Evolutionary conservation across 2,888 invertebrate species (phyloP).

Genomic region (Sipha maydis): DNA sequence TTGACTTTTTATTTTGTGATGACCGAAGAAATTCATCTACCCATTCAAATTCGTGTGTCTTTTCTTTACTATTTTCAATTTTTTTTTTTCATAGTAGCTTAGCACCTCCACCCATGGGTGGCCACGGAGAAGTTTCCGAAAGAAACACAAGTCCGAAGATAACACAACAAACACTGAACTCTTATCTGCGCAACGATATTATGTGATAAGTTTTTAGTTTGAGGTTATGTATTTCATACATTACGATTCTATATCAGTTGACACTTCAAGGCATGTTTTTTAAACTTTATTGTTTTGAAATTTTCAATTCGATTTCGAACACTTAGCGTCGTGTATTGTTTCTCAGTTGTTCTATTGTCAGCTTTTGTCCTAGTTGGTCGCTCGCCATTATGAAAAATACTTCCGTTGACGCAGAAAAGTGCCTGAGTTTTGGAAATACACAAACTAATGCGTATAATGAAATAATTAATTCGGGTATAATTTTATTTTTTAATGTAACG

Average conservation of each 20-base stretch:
- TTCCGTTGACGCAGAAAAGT: background rate
- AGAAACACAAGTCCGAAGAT: too few species aligned
- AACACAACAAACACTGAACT: too few species aligned
- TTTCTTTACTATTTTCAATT: too few species aligned
- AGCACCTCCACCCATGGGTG: too few species aligned
- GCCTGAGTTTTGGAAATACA: constrained; percentile 40
- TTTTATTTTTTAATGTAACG: background rate
- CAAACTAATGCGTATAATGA: constrained; percentile 7
- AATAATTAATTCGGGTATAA: constrained; percentile 38
- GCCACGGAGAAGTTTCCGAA: too few species aligned
- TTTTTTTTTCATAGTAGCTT: too few species aligned
- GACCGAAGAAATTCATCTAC: too few species aligned
- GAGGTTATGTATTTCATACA: background rate
- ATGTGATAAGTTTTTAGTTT: background rate
- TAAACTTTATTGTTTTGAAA: background rate
- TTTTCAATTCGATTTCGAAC: background rate
- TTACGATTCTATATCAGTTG: background rate
- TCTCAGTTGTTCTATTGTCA: background rate
- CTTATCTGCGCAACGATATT: too few species aligned
- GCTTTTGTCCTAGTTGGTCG: background rate
- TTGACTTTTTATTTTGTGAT: too few species aligned
- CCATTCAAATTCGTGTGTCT: too few species aligned
- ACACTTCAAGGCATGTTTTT: background rate
- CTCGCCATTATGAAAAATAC: background rate
- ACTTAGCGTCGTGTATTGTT: background rate